Base-by-base conservation (phyloP, 2,113 vertebrate species). In the Corynorhinus townsendii region DNA sequence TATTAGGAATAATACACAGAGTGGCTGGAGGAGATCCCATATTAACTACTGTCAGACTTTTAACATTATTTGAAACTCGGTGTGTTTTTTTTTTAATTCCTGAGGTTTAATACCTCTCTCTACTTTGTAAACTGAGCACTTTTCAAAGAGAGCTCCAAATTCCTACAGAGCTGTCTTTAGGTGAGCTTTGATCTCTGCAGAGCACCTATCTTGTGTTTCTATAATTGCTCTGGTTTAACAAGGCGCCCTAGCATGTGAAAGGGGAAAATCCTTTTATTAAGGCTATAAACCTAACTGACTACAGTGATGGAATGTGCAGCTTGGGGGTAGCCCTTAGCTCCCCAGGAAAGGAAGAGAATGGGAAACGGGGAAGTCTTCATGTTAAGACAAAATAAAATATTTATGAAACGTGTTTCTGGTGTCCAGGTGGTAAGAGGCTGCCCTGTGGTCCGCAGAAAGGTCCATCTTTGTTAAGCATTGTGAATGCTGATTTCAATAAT, bases 391-490 rank as follows among this genome's bases (percentile, higher is more conserved):
- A 98, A 98, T 97, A 88, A 98, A 98, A 98, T 98, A 98, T 98
- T 98, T 98, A 98, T 98, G 97, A 98, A 98, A 98, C 94, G 95
- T 95, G 94, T 97, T 98, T 96, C 97, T 97, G 95, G 24, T 97
- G 88, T 98, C 97, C 98, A 98, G 98, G 98, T 98, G 98, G 97
- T 92, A 98, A 93, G 96, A 98, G 98, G 95, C 98, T 98, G 97
- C 96, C 95, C 95, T 97, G 96, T 97, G 97, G 97, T 98, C 97
- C 38, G 97, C 89, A 98, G 98, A 98, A 99, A 98, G 97, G 98
- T 98, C 98, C 98, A 98, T 99, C 98, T 98, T 98, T 98, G 96
- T 98, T 96, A 97, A 98, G 96, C 90, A 97, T 98, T 96, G 96
- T 98, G 98, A 98, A 98, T 96, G 88, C 97, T 96, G 97, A 98